Conservation (phyloP, 2,888 invertebrate species). For the Acheta domesticus region DNA sequence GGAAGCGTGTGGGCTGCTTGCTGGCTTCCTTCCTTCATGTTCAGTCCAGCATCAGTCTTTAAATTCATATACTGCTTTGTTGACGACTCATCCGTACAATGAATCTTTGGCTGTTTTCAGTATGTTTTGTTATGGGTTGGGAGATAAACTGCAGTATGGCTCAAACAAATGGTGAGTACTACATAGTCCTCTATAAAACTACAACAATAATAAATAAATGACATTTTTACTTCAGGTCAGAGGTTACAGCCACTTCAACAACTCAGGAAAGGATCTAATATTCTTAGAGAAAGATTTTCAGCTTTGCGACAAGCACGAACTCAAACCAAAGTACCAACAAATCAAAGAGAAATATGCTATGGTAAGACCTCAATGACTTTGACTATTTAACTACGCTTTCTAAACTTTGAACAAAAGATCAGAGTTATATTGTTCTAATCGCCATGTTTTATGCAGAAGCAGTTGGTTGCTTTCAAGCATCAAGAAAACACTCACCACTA, state of each 20-base stretch:
- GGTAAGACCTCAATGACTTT: conserved; percentile 37
- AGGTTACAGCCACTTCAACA: background rate
- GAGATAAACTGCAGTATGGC: background rate
- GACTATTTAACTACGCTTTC: conserved; percentile 20
- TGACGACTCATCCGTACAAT: no score
- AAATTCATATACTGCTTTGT: background rate
- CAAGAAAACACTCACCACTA: conserved; percentile 51
- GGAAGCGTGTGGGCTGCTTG: background rate
- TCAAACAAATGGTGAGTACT: background rate
- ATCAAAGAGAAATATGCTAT: conserved; percentile 42
- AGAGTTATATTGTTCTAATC: background rate
- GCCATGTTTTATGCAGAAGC: conserved; percentile 46
- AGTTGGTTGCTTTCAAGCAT: conserved; percentile 55
- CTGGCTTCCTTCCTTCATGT: background rate
- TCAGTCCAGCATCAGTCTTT: background rate
- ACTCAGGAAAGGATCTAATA: background rate
- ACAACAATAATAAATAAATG: background rate
- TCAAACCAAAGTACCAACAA: conserved; percentile 32
- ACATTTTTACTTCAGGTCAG: background rate
- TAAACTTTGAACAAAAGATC: background rate
- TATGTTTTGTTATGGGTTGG: background rate
- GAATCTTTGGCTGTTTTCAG: conserved; percentile 18
- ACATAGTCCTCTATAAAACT: background rate
- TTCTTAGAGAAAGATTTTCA: conserved; percentile 20
- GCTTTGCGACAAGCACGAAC: conserved; percentile 38